phyloP scores from a whole-genome alignment of 2,113 vertebrate genomes.

The Dipodomys ordii region DNA sequence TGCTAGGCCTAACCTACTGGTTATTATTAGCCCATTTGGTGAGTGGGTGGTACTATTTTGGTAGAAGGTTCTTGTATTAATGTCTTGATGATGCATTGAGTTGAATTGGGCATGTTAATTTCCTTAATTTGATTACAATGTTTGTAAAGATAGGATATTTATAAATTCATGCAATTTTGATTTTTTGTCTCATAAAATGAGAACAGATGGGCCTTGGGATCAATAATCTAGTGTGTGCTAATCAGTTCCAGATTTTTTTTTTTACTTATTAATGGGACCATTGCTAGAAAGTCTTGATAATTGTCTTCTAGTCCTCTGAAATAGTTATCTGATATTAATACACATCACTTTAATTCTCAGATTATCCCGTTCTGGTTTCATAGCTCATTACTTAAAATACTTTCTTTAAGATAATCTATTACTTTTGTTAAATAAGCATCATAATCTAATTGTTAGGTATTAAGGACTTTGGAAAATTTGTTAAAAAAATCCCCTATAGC shows the following conservation, averaged over 20 bases:
- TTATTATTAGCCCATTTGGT: constrained; percentile 40
- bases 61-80: constrained; percentile 11
- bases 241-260: constrained; percentile 58
- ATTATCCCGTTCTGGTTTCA: constrained; percentile 28
- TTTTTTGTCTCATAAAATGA: constrained; percentile 61
- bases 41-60: constrained; percentile 18
- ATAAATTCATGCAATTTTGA: constrained; percentile 65
- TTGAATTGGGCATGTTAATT: constrained; percentile 53
- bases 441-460: not conserved
- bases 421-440: constrained; percentile 28
- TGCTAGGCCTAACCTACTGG: constrained; percentile 45
- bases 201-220: constrained; percentile 53
- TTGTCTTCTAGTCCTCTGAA: constrained; percentile 1
- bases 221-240: constrained; percentile 56
- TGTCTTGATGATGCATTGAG: constrained; percentile 47
- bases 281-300: not conserved
- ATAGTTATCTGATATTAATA: constrained; percentile 37
- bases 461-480: not conserved
- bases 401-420: constrained; percentile 21
- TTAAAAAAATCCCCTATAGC: not conserved
- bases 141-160: constrained; percentile 56
- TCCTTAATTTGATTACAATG: constrained; percentile 56
- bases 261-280: constrained; percentile 56
- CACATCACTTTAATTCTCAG: constrained; percentile 4
- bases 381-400: not conserved